Base-by-base conservation (phyloP, 2,797 vertebrate genomes). In the Florisuga fusca region DNA sequence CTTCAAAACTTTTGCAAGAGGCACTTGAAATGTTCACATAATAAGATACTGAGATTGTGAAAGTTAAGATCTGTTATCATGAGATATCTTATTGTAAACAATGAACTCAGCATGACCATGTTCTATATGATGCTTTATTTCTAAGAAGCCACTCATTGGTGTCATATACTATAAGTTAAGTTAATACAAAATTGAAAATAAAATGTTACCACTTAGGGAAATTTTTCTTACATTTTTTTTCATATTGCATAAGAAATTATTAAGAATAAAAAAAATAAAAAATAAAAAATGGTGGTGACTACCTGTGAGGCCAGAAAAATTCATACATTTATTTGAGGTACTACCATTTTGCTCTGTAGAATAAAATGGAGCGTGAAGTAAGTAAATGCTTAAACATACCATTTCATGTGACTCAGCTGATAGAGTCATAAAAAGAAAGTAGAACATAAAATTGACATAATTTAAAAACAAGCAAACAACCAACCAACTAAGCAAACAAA, bases 251-350 rank as follows among this genome's bases (percentile, higher is more conserved):
- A 83, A 84, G 29, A 87, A 94, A 67, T 73, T 36, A 92, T 9
- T 15, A 79, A 68, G 62, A 76, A 76, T 82, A 67, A 71, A 59
- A 63, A 95, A 59, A 93, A 93, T n/a, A n/a, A n/a, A n/a, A n/a
- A n/a, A n/a, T n/a, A 22, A 48, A 48, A 50, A 50, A 82, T 90
- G 36, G 41, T 73, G 13, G 20, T 50, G 38, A 46, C 43, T 66
- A 86, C 55, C 66, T 54, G 19, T 83, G 50, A 67, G 68, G 13
- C 18, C 75, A 93, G 81, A 91, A 88, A 64, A 80, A 80, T 11
- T 71, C 27, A 33, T 50, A n/a, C 6, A 6, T 57, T 48, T 78
- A 74, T 31, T n/a, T 45, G n/a, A 67, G 36, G 62, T 43, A 51
- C 48, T 91, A 80, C 26, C 13, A 63, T 89, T 88, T 81, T 69